Conservation (phyloP, 92 coral and sea anemone species). For the Palythoa grandiflora region DNA sequence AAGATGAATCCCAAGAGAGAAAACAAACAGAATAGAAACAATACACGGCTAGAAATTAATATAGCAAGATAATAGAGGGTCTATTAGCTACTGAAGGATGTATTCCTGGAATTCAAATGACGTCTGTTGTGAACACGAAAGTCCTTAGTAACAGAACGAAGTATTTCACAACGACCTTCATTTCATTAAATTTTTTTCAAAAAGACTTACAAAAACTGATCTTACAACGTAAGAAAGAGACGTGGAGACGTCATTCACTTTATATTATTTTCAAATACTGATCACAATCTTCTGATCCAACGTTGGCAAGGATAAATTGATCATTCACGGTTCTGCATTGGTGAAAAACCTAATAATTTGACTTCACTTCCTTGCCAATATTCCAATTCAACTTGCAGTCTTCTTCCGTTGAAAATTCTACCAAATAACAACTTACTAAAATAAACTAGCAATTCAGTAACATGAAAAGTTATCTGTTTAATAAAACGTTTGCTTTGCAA, state of each 20-base stretch:
- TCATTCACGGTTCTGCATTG: too few relatives aligned
- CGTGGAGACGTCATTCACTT: too few relatives aligned
- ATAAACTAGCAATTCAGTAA: not conserved
- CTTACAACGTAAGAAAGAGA: too few relatives aligned
- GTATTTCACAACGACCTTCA: not conserved
- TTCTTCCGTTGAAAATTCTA: not conserved
- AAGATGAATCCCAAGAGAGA: slow-evolving; percentile 20
- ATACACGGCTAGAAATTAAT: slow-evolving; percentile 20
- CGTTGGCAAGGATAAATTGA: too few relatives aligned
- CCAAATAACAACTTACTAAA: not conserved
- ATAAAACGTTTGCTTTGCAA: not conserved
- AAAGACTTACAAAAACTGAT: too few relatives aligned
- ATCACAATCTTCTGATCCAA: too few relatives aligned
- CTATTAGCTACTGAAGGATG: not conserved
- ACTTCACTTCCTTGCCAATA: not conserved
- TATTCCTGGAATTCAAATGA: slow-evolving; percentile 20
- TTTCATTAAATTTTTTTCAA: too few relatives aligned
- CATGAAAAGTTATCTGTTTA: not conserved
- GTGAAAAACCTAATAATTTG: too few relatives aligned
- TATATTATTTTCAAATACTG: too few relatives aligned
- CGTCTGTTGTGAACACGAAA: slow-evolving; percentile 5
- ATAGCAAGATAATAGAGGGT: not conserved
- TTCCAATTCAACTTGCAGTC: not conserved
- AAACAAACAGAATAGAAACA: not conserved
- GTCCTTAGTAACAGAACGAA: slow-evolving; percentile 12